A percentile compares a stretch with the other conserved stretches of the same genome.
Conservation (phyloP, 2,113 vertebrate genomes). For the Mystacornis crossleyi region DNA sequence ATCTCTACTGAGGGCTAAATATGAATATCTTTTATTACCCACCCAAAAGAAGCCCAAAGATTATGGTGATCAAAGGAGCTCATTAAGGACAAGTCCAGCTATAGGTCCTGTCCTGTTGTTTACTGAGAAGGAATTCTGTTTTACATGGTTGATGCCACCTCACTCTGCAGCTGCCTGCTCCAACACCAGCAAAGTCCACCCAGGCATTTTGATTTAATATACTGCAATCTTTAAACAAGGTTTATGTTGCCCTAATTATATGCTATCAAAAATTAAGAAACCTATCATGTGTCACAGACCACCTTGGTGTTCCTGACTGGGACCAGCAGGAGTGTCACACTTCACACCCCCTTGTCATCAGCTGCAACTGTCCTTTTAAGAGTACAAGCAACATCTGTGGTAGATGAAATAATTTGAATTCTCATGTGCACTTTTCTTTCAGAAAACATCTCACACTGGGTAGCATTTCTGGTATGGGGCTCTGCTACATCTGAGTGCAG, state of each 20-base stretch:
- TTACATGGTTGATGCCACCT: conserved; percentile 54
- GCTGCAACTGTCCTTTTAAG: conserved; percentile 71
- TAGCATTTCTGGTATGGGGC: conserved; percentile 44
- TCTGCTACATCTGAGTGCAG: conserved; percentile 29
- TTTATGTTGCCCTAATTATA: conserved; percentile 72
- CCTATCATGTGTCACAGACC: conserved; percentile 41
- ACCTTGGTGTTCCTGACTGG: conserved; percentile 57
- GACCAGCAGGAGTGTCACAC: conserved; percentile 73
- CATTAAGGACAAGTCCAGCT: background rate
- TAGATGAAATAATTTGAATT: conserved; percentile 74
- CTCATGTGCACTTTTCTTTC: conserved; percentile 67
- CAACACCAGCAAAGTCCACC: conserved; percentile 59
- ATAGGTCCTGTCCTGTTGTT: conserved; percentile 28
- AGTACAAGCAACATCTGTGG: conserved; percentile 70
- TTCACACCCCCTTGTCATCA: conserved; percentile 75
- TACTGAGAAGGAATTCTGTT: conserved; percentile 62
- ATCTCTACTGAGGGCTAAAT: background rate
- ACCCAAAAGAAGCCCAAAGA: background rate
- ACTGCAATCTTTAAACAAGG: conserved; percentile 61
- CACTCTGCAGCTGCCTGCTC: conserved; percentile 43
- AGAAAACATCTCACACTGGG: conserved; percentile 65
- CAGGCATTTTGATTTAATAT: conserved; percentile 56
- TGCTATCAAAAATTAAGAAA: conserved; percentile 77
- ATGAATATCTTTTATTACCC: background rate
- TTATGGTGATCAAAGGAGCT: background rate